Evolutionary conservation across 2,888 invertebrate genomes (phyloP).

Genomic region (Heliconius ethilla): DNA sequence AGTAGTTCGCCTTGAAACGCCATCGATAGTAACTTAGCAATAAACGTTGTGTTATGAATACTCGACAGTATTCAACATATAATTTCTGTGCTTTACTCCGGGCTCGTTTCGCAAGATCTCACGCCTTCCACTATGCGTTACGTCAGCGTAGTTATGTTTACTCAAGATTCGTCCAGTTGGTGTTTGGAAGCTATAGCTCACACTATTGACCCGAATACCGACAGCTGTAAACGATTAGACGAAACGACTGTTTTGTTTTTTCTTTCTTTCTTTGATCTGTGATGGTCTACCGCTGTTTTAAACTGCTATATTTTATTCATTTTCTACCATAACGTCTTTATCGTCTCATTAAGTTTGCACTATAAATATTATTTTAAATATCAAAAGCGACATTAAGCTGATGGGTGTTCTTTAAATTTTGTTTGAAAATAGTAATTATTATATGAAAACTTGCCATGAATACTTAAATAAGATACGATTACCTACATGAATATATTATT

Average conservation of each 20-base stretch:
- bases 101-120: conserved; percentile 67
- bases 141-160: conserved; percentile 72
- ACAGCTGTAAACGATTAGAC: conserved; percentile 60
- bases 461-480: neutral
- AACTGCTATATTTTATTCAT: conserved; percentile 23
- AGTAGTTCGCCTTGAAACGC: conserved; percentile 69
- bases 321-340: conserved; percentile 20
- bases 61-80: conserved; percentile 55
- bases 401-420: neutral
- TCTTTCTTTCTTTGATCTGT: conserved; percentile 47
- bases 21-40: conserved; percentile 39
- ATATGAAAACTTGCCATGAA: neutral
- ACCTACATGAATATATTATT: neutral
- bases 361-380: conserved; percentile 1
- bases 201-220: conserved; percentile 73
- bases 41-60: conserved; percentile 58
- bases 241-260: conserved; percentile 46
- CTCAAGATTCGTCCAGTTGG: conserved; percentile 63
- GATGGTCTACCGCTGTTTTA: conserved; percentile 21
- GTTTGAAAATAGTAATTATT: neutral
- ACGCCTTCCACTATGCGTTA: conserved; percentile 58
- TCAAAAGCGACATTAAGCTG: neutral
- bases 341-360: neutral
- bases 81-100: conserved; percentile 61
- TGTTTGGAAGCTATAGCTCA: conserved; percentile 68